These are phyloP conservation scores for Gymnocypris eckloni DNA, from an alignment of 2,797 vertebrate genomes.

Conservation along the genomic window DNA sequence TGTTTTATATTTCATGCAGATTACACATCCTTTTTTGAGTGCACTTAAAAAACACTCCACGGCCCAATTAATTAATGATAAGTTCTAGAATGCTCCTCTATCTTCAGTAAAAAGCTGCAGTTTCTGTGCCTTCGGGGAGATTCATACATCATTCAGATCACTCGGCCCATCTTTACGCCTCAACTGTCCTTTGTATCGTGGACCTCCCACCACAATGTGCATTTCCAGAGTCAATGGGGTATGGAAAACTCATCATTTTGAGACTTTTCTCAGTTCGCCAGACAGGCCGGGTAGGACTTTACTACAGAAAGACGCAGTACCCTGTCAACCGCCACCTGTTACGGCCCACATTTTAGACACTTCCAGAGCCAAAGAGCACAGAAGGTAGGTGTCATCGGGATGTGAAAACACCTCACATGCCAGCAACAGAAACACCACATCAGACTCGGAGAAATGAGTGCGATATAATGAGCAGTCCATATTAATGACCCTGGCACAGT, in stretches of 20 bases:
- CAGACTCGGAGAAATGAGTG: slow-evolving; percentile 45
- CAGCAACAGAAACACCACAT: slow-evolving; percentile 57
- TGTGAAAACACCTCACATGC: slow-evolving; percentile 56
- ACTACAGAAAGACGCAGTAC: slow-evolving; percentile 60
- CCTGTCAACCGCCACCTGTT: slow-evolving; percentile 69
- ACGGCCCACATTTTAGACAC: slow-evolving; percentile 62
- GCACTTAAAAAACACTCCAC: slow-evolving; percentile 34
- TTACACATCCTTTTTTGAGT: neutral
- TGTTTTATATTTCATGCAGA: neutral
- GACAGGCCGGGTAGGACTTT: slow-evolving; percentile 36
- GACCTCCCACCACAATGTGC: slow-evolving; percentile 29
- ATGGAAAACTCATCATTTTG: slow-evolving; percentile 44
- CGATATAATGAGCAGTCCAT: slow-evolving; percentile 49
- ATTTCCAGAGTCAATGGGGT: slow-evolving; percentile 28
- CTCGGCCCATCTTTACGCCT: slow-evolving; percentile 21
- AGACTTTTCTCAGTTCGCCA: slow-evolving; percentile 39
- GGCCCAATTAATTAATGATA: slow-evolving; percentile 36
- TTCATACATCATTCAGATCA: slow-evolving; percentile 48
- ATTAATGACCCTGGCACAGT: slow-evolving; percentile 42
- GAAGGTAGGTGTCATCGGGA: slow-evolving; percentile 58
- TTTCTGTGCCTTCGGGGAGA: slow-evolving; percentile 19
- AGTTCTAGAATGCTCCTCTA: neutral
- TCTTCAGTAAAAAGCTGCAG: neutral
- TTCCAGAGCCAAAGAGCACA: slow-evolving; percentile 43
- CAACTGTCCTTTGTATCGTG: slow-evolving; percentile 2